Base-by-base conservation (phyloP, 1,140 invertebrate species). In the Drosophila auraria region DNA sequence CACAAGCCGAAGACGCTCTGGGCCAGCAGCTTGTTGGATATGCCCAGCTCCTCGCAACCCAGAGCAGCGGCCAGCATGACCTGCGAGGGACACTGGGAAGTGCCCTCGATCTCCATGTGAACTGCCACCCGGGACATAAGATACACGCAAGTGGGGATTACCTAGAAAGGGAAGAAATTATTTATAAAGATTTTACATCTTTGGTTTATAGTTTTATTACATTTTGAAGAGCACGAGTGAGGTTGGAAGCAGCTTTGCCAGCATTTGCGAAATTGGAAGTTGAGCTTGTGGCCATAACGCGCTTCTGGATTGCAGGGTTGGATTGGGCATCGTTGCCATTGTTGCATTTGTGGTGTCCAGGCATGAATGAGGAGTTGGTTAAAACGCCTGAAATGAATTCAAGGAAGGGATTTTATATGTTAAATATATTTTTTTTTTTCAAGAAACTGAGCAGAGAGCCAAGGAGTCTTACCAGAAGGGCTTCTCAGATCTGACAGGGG, bases 41-140 rank as follows among this genome's bases (percentile, higher is more conserved):
- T 93, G 1, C 94, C 95, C 69, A 96, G 91, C 76, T 95, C 95
- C 64, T 96, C 95, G 62, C 94, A 94, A 42, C 94, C 94, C 38
- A 95, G 69, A 14, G 95, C 94, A 27, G 94, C 94, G 63, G 94
- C 94, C 2, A 95, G 75, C 80, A 95, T 95, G 60, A 95, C 93
- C 42, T 94, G 93, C 1, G 94, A 93, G 3, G 94, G 95, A 45
- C 95, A 95, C 50, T 94, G 94, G 2, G 94, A 93, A 0, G 95
- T 95, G 50, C 96, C 95, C 79, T 96, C 96, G 91, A 96, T 95
- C 83, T 96, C 95, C 93, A 96, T 95, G 93, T 96, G 95, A 40
- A 96, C 93, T 9, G 95, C 95, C 23, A 95, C 93, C 3, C 94
- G 93, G 23, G 94, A 95, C 94, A 96, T 95, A 38, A 96, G 92